Evolutionary conservation across 2,888 invertebrate species (phyloP).

Genomic region (Marronus borbonicus): DNA sequence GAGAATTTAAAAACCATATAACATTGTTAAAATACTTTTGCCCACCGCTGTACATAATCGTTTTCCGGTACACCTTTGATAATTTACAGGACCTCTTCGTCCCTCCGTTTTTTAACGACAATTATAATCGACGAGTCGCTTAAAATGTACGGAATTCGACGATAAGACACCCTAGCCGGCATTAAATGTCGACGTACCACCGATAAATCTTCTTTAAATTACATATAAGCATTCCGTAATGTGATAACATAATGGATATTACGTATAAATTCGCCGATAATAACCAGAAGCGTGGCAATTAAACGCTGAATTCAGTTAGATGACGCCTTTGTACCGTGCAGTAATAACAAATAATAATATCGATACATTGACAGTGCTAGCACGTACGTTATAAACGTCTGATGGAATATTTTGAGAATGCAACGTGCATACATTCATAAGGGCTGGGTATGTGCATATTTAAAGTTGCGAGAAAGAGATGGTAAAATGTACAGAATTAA

Average conservation of each 20-base stretch:
- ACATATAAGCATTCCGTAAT: constrained; percentile 17
- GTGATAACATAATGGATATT: constrained; percentile 19
- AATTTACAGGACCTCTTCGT: too few relatives aligned
- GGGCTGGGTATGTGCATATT: too few relatives aligned
- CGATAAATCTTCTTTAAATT: constrained; percentile 12
- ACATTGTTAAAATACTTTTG: too few relatives aligned
- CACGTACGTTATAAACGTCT: too few relatives aligned
- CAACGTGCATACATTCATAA: too few relatives aligned
- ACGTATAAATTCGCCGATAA: constrained; percentile 17
- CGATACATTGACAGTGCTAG: too few relatives aligned
- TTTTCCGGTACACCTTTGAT: too few relatives aligned
- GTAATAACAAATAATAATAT: background rate
- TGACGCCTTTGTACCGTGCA: background rate
- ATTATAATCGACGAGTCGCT: constrained; percentile 3
- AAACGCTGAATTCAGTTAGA: constrained; percentile 1
- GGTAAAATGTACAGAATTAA: too few relatives aligned
- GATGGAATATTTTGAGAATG: too few relatives aligned
- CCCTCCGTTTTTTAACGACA: background rate
- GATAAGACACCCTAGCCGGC: background rate
- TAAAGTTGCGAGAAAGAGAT: too few relatives aligned
- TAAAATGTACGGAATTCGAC: constrained; percentile 9
- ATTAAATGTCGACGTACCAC: constrained; percentile 1
- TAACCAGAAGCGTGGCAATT: background rate
- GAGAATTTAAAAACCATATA: too few relatives aligned
- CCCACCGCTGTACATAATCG: too few relatives aligned